Conservation (phyloP, 1,140 invertebrate genomes). For the Sminthurides bifidus region DNA sequence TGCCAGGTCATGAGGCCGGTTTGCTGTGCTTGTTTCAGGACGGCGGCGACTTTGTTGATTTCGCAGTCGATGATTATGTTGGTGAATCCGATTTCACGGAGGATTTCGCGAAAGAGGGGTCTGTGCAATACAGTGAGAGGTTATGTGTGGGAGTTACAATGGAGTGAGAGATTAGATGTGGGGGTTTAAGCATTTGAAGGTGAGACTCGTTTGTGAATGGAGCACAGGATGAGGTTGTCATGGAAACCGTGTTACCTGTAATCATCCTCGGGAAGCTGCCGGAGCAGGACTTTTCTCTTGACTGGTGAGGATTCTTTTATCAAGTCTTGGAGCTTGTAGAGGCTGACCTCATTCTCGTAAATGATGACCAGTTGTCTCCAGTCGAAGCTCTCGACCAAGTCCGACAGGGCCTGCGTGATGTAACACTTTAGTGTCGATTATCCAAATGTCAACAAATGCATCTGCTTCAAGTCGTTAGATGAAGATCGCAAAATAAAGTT, state of each 20-base stretch:
- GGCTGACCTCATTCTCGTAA: conserved; percentile 85
- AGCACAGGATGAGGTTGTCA: no score
- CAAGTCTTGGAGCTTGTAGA: conserved; percentile 79
- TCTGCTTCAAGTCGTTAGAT: no score
- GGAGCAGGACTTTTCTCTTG: conserved; percentile 35
- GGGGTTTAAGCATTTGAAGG: no score
- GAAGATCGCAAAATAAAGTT: no score
- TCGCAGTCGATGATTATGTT: conserved; percentile 63
- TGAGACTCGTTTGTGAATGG: no score
- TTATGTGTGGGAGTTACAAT: no score
- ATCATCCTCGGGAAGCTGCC: conserved; percentile 36
- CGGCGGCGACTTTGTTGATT: conserved; percentile 47
- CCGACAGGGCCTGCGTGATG: no score
- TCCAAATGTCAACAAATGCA: no score
- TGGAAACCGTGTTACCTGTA: conserved; percentile 32
- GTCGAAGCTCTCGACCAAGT: conserved; percentile 72
- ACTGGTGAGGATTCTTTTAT: conserved; percentile 71
- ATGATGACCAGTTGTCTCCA: conserved; percentile 92
- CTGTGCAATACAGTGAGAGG: background rate
- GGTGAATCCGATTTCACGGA: conserved; percentile 41
- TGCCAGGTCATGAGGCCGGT: conserved; percentile 66
- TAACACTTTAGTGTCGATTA: no score
- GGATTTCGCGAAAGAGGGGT: conserved; percentile 44
- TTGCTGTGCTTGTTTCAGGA: conserved; percentile 67
- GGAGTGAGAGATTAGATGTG: no score